Evolutionary conservation across 2,888 invertebrate genomes (phyloP).

Genomic region (Epinotia nisella): DNA sequence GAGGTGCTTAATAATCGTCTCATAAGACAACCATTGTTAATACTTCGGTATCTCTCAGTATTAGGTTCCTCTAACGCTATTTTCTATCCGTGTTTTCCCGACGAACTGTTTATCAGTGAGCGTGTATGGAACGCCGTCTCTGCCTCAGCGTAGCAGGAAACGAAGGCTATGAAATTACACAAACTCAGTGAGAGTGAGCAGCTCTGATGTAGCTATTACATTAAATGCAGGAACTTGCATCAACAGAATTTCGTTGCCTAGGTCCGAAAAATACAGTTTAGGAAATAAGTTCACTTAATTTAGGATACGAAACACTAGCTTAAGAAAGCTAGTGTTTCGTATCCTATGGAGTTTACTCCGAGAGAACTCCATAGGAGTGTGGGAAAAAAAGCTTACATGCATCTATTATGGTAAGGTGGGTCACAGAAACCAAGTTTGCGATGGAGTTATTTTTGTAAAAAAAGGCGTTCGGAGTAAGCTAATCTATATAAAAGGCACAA

Average conservation of each 20-base stretch:
- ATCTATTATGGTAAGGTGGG: too few relatives aligned
- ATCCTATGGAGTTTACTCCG: too few relatives aligned
- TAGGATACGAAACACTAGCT: too few relatives aligned
- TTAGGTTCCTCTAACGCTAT: too few relatives aligned
- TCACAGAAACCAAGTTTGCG: too few relatives aligned
- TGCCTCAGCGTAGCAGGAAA: constrained; percentile 14
- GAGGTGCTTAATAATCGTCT: neutral
- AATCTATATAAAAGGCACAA: too few relatives aligned
- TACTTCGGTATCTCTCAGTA: neutral
- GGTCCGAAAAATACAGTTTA: neutral
- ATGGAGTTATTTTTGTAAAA: too few relatives aligned
- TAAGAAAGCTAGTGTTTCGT: too few relatives aligned
- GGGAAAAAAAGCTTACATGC: too few relatives aligned
- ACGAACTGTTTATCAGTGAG: neutral
- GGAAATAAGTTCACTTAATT: too few relatives aligned
- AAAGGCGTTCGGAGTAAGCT: too few relatives aligned
- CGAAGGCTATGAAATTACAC: constrained; percentile 61
- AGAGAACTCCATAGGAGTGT: too few relatives aligned
- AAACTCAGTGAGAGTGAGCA: constrained; percentile 60
- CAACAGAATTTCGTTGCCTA: neutral
- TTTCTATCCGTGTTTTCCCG: neutral
- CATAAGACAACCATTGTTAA: neutral
- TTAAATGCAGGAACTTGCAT: constrained; percentile 47
- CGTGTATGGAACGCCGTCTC: neutral
- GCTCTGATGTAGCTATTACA: constrained; percentile 55